Base-by-base conservation (phyloP, 2,888 invertebrate species). In the Dryococelus australis region DNA sequence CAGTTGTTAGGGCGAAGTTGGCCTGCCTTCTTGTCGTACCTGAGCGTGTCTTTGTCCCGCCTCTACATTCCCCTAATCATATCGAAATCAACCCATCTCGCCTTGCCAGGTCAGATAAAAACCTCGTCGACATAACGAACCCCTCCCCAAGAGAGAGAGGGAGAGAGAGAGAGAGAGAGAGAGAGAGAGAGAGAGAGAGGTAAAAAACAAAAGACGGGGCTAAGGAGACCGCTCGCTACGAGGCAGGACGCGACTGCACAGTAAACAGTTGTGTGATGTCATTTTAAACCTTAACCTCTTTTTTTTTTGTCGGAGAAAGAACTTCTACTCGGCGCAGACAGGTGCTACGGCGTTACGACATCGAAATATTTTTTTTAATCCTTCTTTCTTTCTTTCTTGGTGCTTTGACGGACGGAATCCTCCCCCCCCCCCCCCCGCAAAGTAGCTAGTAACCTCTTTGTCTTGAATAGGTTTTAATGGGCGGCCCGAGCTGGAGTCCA, bases 91-190 rank as follows among this genome's bases (percentile, higher is more conserved):
- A 65, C 65, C 65, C 65, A 65, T 65, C 65, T 65, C 65, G 20
- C 65, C 65, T 0, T 8, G 65, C 65, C 20, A 24, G 24, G 65
- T n/a, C 65, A 20, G 65, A n/a, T n/a, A n/a, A 65, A 65, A n/a
- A 16, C 65, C 65, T 65, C 65, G 65, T n/a, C n/a, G 65, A 65
- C 65, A 65, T 65, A 65, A 65, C 65, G 65, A 65, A 65, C 65
- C 65, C 51, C n/a, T 65, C 65, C 65, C 65, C 24, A 65, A 16
- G 65, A 65, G 65, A n/a, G 65, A n/a, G 16, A 65, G n/a, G 24
- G 16, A 65, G 20, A 65, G 16, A 65, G 8, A n/a, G 8, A 65
- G n/a, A 65, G 16, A 0, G n/a, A 16, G 16, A 3, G 1, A 65
- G 6, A 24, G 24, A 65, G 8, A n/a, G 8, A 65, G n/a, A 65